A percentile compares a stretch with the other conserved stretches of the same genome.
Evolutionary conservation across 2,888 invertebrate species (phyloP).

Genomic region (Dryobotodes eremita): DNA sequence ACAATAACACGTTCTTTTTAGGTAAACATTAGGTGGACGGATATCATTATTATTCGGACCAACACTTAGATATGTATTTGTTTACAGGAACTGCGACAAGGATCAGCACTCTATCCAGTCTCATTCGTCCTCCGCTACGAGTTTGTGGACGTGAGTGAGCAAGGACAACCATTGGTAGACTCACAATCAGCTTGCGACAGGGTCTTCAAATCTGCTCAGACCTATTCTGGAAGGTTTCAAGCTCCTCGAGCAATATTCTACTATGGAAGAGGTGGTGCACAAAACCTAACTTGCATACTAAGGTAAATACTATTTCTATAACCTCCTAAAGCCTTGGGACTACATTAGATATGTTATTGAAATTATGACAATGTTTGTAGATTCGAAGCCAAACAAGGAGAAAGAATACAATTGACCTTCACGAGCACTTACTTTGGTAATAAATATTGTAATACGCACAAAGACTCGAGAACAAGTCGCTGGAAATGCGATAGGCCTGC

Average conservation of each 20-base stretch:
- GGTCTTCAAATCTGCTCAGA: conserved; percentile 90
- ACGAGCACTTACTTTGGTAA: conserved; percentile 93
- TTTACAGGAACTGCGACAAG: conserved; percentile 92
- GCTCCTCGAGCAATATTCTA: conserved; percentile 95
- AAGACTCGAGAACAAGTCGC: conserved; percentile 92
- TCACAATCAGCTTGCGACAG: conserved; percentile 92
- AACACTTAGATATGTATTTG: conserved; percentile 16
- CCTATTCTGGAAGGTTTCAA: conserved; percentile 92
- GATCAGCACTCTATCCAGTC: conserved; percentile 95
- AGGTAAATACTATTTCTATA: conserved; percentile 80
- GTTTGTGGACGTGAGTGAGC: conserved; percentile 94
- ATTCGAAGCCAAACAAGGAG: conserved; percentile 93
- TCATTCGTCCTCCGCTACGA: conserved; percentile 95
- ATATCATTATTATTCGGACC: background rate
- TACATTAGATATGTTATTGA: conserved; percentile 41
- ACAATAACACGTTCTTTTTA: background rate
- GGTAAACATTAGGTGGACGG: background rate
- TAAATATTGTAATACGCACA: conserved; percentile 92
- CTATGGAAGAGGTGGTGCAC: conserved; percentile 95
- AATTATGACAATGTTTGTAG: conserved; percentile 72
- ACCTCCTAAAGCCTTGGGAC: conserved; percentile 5
- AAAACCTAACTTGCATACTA: conserved; percentile 94
- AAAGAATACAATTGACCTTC: conserved; percentile 93
- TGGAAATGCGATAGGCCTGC: conserved; percentile 92
- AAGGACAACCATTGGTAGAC: conserved; percentile 91